These are phyloP conservation scores for Melipona quadrifasciata DNA, from an alignment of 1,140 invertebrate species.

Conservation along the genomic window DNA sequence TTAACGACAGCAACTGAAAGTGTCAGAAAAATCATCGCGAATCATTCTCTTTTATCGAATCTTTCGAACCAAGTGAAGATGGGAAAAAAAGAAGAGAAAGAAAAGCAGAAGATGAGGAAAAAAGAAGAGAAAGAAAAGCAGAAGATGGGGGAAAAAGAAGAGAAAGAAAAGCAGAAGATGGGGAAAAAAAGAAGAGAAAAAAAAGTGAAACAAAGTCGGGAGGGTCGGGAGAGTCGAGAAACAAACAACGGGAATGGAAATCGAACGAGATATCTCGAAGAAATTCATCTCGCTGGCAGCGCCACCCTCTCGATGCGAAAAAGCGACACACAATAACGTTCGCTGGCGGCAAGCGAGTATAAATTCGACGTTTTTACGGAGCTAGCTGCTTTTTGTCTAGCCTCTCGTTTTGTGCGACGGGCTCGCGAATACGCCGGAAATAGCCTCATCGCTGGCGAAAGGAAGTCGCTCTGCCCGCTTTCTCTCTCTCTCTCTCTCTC, in stretches of 20 bases:
- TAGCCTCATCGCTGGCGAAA: not conserved
- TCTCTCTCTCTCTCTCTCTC: too few species aligned
- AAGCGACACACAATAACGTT: not conserved
- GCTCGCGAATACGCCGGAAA: slow-evolving; percentile 1
- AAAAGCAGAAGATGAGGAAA: not conserved
- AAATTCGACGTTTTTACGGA: slow-evolving; percentile 2
- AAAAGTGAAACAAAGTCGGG: not conserved
- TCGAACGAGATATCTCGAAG: not conserved
- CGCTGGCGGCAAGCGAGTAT: not conserved
- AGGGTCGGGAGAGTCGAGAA: not conserved
- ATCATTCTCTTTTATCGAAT: not conserved
- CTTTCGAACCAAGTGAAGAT: too few species aligned
- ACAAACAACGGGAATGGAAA: not conserved
- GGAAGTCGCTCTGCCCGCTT: not conserved
- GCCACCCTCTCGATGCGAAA: not conserved
- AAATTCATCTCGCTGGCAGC: not conserved
- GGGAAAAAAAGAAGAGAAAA: not conserved
- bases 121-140: not conserved
- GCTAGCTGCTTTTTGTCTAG: slow-evolving; percentile 4
- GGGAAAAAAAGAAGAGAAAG: too few species aligned
- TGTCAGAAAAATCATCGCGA: too few species aligned
- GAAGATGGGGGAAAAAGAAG: not conserved
- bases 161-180: not conserved
- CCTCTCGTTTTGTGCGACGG: not conserved
- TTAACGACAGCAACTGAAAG: too few species aligned